Evolutionary conservation across 2,797 vertebrate genomes (phyloP).

Genomic region (Sebastiscus tertius): DNA sequence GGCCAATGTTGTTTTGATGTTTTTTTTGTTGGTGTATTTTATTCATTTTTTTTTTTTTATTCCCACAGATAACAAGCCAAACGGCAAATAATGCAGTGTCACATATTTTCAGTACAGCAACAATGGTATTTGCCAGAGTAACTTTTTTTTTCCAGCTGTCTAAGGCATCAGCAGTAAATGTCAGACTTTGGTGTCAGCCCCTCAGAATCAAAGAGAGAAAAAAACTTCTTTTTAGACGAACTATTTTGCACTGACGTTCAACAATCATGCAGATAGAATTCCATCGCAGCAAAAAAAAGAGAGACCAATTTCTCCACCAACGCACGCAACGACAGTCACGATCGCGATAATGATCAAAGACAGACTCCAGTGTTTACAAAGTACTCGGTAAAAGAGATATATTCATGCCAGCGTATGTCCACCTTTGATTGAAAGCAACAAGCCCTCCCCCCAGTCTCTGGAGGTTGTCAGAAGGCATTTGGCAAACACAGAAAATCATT

Average conservation of each 20-base stretch:
- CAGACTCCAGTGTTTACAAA: constrained; percentile 24
- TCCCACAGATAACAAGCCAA: constrained; percentile 21
- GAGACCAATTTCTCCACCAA: constrained; percentile 4
- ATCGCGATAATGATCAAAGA: constrained; percentile 40
- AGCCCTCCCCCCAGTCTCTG: not conserved
- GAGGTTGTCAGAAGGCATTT: constrained; percentile 26
- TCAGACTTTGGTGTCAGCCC: constrained; percentile 36
- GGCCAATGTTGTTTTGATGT: not conserved
- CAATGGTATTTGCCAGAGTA: constrained; percentile 17
- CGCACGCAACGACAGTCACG: not conserved
- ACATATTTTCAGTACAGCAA: constrained; percentile 21
- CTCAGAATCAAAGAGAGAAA: constrained; percentile 32
- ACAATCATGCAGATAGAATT: constrained; percentile 20
- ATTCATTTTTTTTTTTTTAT: not conserved
- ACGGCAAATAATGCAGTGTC: constrained; percentile 5
- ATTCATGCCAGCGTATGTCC: constrained; percentile 30
- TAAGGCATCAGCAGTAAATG: constrained; percentile 25
- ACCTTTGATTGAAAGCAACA: constrained; percentile 39
- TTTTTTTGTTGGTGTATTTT: not conserved
- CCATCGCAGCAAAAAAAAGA: not conserved
- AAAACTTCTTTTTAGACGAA: constrained; percentile 5
- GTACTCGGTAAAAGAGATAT: not conserved
- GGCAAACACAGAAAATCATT: constrained; percentile 39
- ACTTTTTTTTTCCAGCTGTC: constrained; percentile 7
- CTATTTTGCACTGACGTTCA: constrained; percentile 25